A percentile compares a stretch with the other conserved stretches of the same genome.
These are phyloP conservation scores for Drymonia ruficornis DNA, from an alignment of 2,888 invertebrate species.

Conservation along the genomic window DNA sequence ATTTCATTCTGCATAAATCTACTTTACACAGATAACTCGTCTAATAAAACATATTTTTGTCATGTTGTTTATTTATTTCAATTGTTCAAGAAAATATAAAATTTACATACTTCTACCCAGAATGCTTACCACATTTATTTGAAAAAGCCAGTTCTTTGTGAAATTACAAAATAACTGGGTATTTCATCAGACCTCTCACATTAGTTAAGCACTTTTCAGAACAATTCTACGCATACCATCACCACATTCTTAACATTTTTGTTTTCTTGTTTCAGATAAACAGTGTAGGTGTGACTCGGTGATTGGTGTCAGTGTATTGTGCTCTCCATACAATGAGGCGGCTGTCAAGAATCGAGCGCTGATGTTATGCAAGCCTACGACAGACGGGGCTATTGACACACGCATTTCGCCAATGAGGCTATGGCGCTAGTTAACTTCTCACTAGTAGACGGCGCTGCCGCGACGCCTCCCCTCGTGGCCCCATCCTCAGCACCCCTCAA, in stretches of 20 bases:
- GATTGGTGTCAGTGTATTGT: slow-evolving; percentile 62
- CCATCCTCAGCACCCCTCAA: slow-evolving; percentile 64
- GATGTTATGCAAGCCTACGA: slow-evolving; percentile 67
- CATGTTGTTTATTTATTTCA: too few species aligned
- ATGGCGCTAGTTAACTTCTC: slow-evolving; percentile 80
- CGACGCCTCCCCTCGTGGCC: slow-evolving; percentile 63
- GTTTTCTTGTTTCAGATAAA: slow-evolving; percentile 69
- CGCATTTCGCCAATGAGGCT: slow-evolving; percentile 73
- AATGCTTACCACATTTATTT: neutral
- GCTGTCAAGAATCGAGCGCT: slow-evolving; percentile 59
- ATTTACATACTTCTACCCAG: too few species aligned
- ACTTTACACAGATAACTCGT: too few species aligned
- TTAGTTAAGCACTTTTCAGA: too few species aligned
- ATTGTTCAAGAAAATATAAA: too few species aligned
- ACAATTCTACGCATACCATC: too few species aligned
- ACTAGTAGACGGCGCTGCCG: slow-evolving; percentile 61
- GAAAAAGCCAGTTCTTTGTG: neutral
- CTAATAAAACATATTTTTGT: too few species aligned
- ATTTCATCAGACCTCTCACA: too few species aligned
- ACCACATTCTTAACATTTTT: slow-evolving; percentile 9
- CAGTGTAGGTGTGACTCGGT: slow-evolving; percentile 49
- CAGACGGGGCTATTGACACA: slow-evolving; percentile 57
- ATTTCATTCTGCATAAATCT: too few species aligned
- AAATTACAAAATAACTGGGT: too few species aligned
- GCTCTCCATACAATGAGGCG: slow-evolving; percentile 61